Base-by-base conservation (phyloP, 2,797 vertebrate species). In the Simalia tracyae region DNA sequence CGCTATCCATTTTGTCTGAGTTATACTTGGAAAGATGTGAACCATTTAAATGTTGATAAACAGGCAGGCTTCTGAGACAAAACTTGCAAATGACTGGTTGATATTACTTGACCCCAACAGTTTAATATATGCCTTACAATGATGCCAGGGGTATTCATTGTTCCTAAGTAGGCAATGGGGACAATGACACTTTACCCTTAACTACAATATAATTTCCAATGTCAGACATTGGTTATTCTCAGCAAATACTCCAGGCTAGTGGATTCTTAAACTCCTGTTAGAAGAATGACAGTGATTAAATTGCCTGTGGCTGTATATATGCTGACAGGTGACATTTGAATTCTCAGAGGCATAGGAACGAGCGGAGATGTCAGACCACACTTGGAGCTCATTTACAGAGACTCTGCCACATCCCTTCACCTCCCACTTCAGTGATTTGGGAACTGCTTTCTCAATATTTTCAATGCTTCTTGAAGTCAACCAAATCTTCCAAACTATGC, bases 251-350 rank as follows among this genome's bases (percentile, higher is more conserved):
- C 68, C 50, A 64, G 89, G 85, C 85, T 84, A 92, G 60, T 87
- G 15, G n/a, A 26, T 88, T 90, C 46, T 87, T 64, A 90, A 90
- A 84, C 11, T 84, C 86, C 31, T 57, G 31, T 88, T 90, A 90
- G 92, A 84, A 87, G 50, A 88, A 72, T 92, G 89, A 84, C 89
- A 90, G 50, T 87, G 89, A 90, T 90, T 90, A 90, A 90, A 90
- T 90, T 72, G 68, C 92, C 86, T 12, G 31, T 64, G 89, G 85
- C 86, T 84, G 26, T 54, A 57, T 42, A 50, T 64, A 84, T 87
- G 92, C 42, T 87, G 92, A 90, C 86, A 90, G 68, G 68, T 90
- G 89, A 92, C 85, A 90, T 9, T 28, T 88, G 89, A 90, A 92
- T 87, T 84, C 89, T 90, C 92, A 84, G 60, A 36, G 89, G 89